phyloP scores from a whole-genome alignment of 2,113 vertebrate species.

The Marmota flaviventris region DNA sequence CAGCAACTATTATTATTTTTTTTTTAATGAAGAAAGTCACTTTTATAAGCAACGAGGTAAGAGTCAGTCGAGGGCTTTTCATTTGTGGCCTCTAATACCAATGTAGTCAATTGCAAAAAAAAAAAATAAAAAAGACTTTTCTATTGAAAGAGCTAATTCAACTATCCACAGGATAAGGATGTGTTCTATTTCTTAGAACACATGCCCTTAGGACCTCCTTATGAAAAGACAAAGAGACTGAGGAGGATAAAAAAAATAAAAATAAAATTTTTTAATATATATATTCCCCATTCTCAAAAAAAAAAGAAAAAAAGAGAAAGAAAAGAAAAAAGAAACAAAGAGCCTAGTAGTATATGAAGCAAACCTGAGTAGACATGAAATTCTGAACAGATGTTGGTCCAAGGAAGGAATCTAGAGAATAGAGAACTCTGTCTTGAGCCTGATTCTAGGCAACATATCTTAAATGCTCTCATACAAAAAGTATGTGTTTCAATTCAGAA shows the following conservation, averaged over 20 bases:
- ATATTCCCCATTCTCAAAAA: too few species aligned
- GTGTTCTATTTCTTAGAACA: too few species aligned
- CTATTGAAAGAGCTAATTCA: neutral
- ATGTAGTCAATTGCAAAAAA: neutral
- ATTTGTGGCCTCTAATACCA: neutral
- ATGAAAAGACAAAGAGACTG: neutral
- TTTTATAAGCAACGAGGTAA: neutral
- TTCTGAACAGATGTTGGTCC: neutral
- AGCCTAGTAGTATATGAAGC: neutral
- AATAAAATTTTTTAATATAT: too few species aligned
- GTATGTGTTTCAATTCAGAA: neutral
- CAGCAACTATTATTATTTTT: too few species aligned
- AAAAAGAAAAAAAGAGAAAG: neutral
- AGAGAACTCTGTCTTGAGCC: neutral
- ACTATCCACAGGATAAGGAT: neutral
- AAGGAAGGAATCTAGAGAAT: neutral
- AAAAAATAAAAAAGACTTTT: neutral
- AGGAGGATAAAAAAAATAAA: neutral
- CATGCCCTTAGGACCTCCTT: too few species aligned
- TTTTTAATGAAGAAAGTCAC: neutral
- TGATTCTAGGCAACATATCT: neutral
- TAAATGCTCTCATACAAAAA: neutral
- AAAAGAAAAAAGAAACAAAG: neutral
- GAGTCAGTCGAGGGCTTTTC: neutral
- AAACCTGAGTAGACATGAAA: neutral